Evolutionary conservation across 2,797 vertebrate genomes (phyloP).

Genomic region (Sebastes miniatus): DNA sequence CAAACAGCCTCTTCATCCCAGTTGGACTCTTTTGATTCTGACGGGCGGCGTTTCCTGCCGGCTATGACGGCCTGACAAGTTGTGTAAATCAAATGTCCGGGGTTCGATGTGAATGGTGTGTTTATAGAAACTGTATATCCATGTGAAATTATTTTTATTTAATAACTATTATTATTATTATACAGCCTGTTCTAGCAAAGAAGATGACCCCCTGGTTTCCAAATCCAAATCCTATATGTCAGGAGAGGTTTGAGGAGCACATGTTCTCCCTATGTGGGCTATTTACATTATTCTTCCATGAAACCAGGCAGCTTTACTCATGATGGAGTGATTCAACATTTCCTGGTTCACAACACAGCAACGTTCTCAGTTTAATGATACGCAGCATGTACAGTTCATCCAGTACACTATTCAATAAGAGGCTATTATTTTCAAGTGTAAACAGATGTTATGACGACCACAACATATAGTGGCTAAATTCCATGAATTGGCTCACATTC

Average conservation of each 20-base stretch:
- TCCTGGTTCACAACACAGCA: not conserved
- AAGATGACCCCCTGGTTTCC: slow-evolving; percentile 7
- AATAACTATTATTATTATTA: too few relatives aligned
- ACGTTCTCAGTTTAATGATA: not conserved
- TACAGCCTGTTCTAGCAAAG: slow-evolving; percentile 1
- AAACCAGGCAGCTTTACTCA: not conserved
- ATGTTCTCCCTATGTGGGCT: not conserved
- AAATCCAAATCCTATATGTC: not conserved
- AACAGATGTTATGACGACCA: not conserved
- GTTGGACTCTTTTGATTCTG: slow-evolving; percentile 50
- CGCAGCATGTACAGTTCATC: not conserved
- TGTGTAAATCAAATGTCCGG: slow-evolving; percentile 59
- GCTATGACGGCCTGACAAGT: slow-evolving; percentile 53
- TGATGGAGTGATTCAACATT: not conserved
- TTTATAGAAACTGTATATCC: slow-evolving; percentile 52
- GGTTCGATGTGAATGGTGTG: slow-evolving; percentile 34
- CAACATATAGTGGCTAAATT: not conserved
- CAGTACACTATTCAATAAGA: not conserved
- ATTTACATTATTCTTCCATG: not conserved
- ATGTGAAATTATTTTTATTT: slow-evolving; percentile 26
- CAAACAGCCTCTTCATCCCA: slow-evolving; percentile 49
- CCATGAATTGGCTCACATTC: not conserved
- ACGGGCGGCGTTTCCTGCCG: slow-evolving; percentile 44
- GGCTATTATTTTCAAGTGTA: not conserved
- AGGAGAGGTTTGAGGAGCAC: not conserved